phyloP scores from a whole-genome alignment of 2,888 invertebrate species.

The Antheraea yamamai region DNA sequence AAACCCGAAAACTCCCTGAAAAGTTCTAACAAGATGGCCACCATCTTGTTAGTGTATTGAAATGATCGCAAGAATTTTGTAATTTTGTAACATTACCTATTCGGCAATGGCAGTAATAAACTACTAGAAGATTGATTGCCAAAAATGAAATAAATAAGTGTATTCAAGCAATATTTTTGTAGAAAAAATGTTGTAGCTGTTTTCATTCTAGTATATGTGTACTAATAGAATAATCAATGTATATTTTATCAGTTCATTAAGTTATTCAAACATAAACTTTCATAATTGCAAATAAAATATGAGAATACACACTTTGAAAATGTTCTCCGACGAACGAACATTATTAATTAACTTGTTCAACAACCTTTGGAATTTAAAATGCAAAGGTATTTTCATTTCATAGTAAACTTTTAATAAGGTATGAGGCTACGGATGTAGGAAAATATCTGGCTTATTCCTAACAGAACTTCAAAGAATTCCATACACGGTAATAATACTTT shows the following conservation, averaged over 20 bases:
- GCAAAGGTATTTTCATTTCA: neutral
- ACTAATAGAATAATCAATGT: neutral
- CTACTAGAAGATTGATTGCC: too few species aligned
- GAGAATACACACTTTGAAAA: neutral
- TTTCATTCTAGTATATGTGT: too few species aligned
- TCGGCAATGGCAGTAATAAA: neutral
- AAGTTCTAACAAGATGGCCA: too few species aligned
- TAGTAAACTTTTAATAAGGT: neutral
- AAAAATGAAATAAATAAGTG: too few species aligned
- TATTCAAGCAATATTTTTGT: too few species aligned
- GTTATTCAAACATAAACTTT: neutral
- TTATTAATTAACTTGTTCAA: neutral
- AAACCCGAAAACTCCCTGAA: too few species aligned
- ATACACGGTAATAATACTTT: constrained; percentile 10
- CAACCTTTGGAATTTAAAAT: neutral
- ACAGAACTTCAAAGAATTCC: constrained; percentile 7
- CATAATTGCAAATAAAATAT: constrained; percentile 1
- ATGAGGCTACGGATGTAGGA: neutral
- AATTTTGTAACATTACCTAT: too few species aligned
- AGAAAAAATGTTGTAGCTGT: too few species aligned
- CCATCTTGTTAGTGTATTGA: too few species aligned
- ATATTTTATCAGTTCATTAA: neutral
- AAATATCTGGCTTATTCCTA: neutral
- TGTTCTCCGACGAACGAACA: neutral
- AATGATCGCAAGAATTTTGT: too few species aligned